Conservation (phyloP, 2,888 invertebrate genomes). For the Notodonta ziczac region DNA sequence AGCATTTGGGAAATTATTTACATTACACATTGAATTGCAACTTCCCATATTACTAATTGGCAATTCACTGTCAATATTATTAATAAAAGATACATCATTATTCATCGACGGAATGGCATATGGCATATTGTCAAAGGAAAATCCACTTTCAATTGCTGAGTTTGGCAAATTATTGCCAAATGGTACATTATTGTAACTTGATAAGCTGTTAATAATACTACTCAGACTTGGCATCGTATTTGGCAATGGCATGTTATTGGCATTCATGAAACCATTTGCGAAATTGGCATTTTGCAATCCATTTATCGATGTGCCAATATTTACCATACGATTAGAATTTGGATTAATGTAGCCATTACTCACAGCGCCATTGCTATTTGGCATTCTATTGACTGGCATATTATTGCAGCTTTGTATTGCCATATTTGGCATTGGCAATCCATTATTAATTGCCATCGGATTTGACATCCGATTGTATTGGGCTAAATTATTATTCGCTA, state of each 20-base stretch:
- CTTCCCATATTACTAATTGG: conserved; percentile 20
- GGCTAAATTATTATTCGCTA: conserved; percentile 8
- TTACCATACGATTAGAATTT: background rate
- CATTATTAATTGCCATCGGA: conserved; percentile 11
- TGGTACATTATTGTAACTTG: conserved; percentile 18
- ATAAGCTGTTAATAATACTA: background rate
- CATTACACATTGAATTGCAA: conserved; percentile 12
- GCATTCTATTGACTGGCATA: conserved; percentile 4
- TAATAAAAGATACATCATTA: background rate
- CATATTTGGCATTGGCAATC: conserved; percentile 8
- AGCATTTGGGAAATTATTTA: background rate
- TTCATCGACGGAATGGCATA: background rate
- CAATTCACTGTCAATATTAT: conserved; percentile 22
- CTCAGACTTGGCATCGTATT: background rate
- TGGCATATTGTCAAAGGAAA: background rate
- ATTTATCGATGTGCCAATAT: background rate
- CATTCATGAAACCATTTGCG: conserved; percentile 6
- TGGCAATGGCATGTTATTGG: conserved; percentile 8
- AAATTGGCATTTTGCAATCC: conserved; percentile 1
- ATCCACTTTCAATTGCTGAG: background rate
- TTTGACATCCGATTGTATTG: conserved; percentile 5
- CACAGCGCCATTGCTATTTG: conserved; percentile 13
- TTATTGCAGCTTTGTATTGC: conserved; percentile 4
- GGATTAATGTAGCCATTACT: background rate
- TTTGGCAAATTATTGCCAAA: conserved; percentile 4